phyloP scores from a whole-genome alignment of 2,888 invertebrate species.

The Hybos culiciformis region DNA sequence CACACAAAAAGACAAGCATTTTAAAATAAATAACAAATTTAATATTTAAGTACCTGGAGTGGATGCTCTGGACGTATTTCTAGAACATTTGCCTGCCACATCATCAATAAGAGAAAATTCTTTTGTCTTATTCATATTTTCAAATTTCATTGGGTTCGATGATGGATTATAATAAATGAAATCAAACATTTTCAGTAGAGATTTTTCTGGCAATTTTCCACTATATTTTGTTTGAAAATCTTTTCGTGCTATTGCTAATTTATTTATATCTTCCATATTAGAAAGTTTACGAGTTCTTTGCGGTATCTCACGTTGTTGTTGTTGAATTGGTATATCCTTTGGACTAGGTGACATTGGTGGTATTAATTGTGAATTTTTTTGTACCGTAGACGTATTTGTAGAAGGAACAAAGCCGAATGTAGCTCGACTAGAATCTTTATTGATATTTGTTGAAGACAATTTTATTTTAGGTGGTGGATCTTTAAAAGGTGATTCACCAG shows the following conservation, averaged over 20 bases:
- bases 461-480: no score
- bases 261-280: constrained; percentile 36
- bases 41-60: no score
- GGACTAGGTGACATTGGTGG: no score
- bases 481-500: no score
- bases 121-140: not conserved
- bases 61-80: not conserved
- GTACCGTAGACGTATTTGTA: not conserved
- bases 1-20: no score
- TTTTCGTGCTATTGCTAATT: constrained; percentile 40
- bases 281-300: constrained; percentile 5
- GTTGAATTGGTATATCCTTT: not conserved
- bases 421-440: constrained; percentile 16
- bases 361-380: not conserved
- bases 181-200: constrained; percentile 76
- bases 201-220: constrained; percentile 44
- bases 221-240: constrained; percentile 41
- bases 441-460: not conserved
- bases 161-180: constrained; percentile 82
- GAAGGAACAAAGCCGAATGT: constrained; percentile 6
- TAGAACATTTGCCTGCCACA: no score
- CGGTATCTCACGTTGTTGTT: not conserved
- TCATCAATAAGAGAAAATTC: no score
- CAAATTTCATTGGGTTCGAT: constrained; percentile 54
- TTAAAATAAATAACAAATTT: no score